phyloP scores from a whole-genome alignment of 2,797 vertebrate genomes.

The Argentina silus region DNA sequence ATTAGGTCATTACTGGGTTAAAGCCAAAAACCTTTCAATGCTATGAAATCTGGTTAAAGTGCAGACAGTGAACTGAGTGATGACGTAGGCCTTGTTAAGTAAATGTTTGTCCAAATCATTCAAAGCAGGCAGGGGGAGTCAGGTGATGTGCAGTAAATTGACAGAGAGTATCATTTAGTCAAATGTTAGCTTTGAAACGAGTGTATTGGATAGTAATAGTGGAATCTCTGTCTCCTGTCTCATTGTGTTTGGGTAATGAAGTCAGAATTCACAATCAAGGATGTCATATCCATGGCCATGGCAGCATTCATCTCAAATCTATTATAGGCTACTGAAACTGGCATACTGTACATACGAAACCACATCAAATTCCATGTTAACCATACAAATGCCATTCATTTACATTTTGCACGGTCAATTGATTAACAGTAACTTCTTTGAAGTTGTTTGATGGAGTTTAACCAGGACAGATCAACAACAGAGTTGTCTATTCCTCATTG shows the following conservation, averaged over 20 bases:
- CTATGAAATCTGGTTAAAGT: background rate
- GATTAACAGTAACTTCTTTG: background rate
- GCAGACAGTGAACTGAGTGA: background rate
- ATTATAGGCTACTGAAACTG: background rate
- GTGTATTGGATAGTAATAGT: background rate
- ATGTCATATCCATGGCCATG: background rate
- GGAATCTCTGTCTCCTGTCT: background rate
- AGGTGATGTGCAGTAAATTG: background rate
- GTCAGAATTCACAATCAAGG: background rate
- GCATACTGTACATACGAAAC: background rate
- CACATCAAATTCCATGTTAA: background rate
- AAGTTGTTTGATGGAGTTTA: background rate
- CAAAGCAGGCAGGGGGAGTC: background rate
- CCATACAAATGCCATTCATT: background rate
- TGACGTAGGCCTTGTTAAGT: conserved; percentile 1
- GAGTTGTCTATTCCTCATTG: background rate
- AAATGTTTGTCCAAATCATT: conserved; percentile 12
- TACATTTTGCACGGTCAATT: background rate
- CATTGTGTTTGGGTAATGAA: background rate
- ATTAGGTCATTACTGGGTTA: conserved; percentile 8
- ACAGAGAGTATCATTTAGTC: background rate
- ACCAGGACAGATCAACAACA: background rate
- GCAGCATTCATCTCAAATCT: background rate
- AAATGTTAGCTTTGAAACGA: background rate
- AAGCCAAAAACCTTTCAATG: background rate